Evolutionary conservation across 2,888 invertebrate species (phyloP), one percentile per base, ranked within the genome.

Genomic region (Drosophila flavopinicola): DNA sequence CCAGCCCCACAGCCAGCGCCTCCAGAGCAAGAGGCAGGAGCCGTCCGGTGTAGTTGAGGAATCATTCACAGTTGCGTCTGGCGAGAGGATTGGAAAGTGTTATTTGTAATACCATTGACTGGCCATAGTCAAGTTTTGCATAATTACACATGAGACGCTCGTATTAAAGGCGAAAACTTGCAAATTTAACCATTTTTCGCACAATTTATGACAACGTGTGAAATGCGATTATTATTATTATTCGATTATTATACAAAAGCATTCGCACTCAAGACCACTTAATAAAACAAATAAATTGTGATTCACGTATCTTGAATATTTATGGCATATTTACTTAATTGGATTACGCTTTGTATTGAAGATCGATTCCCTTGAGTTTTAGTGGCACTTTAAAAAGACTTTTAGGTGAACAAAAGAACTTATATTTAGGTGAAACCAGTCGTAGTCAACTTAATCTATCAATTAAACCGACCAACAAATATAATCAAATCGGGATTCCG

Each of bases 41-140:
- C 11, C n/a, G 29, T 29, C 25, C 41, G n/a, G n/a, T 17, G 11
- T 7, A n/a, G 35, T 32, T 37, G 13, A 15, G 10, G 20, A 42
- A 72, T 69, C 60, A 66, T 72, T 71, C 60, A 66, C 66, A 42
- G 17, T 57, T 45, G n/a, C 15, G 24, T 7, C 33, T 24, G 13
- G 10, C 11, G 5, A 13, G 9, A 6, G 7, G 15, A 32, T 15
- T 20, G 5, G 5, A 10, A 29, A 29, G 39, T 39, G 13, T 20
- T 32, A 6, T n/a, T 6, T n/a, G 20, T 37, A 23, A 23, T 23
- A 23, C n/a, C 32, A 23, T 32, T 13, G 23, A 45, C 23, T 10
- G 9, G 9, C 5, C n/a, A 13, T 6, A 2, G 11, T 11, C 11
- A 30, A 11, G 30, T 29, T 10, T 5, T 13, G n/a, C 6, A 7